Evolutionary conservation across 2,888 invertebrate genomes (phyloP).

Genomic region (Adelognathus sp.): DNA sequence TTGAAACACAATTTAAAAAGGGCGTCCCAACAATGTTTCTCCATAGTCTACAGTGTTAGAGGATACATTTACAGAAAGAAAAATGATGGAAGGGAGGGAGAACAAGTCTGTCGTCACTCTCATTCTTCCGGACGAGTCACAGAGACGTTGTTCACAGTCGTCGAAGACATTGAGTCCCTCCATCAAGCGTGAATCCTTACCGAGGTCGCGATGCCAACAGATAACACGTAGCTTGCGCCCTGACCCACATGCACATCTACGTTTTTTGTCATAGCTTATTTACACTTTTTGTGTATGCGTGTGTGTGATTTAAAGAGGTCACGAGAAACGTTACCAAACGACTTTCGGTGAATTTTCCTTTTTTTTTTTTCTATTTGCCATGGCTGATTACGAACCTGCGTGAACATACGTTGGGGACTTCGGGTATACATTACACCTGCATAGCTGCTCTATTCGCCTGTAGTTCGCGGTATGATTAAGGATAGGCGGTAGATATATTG

Average conservation of each 20-base stretch:
- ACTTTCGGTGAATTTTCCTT: not conserved
- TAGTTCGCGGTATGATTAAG: slow-evolving; percentile 31
- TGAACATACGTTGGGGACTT: not conserved
- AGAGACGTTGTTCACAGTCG: no score
- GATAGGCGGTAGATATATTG: slow-evolving; percentile 13
- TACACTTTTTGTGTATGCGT: slow-evolving; percentile 10
- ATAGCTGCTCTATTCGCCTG: not conserved
- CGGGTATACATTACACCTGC: slow-evolving; percentile 26
- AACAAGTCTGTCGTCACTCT: not conserved
- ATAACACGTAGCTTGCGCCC: slow-evolving; percentile 56
- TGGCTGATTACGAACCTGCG: not conserved
- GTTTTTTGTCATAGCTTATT: not conserved
- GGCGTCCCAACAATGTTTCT: no score
- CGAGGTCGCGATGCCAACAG: slow-evolving; percentile 60
- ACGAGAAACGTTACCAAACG: slow-evolving; percentile 23
- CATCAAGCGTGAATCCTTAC: slow-evolving; percentile 64
- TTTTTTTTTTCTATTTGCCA: not conserved
- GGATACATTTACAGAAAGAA: no score
- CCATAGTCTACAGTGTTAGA: no score
- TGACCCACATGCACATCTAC: slow-evolving; percentile 62
- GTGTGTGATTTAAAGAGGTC: not conserved
- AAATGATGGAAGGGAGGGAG: no score
- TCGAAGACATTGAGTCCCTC: no score
- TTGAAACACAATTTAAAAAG: no score
- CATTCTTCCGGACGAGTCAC: not conserved